Evolutionary conservation across 2,888 invertebrate genomes (phyloP), one percentile per base, ranked within the genome.

Genomic region (Drosophila macrospina): DNA sequence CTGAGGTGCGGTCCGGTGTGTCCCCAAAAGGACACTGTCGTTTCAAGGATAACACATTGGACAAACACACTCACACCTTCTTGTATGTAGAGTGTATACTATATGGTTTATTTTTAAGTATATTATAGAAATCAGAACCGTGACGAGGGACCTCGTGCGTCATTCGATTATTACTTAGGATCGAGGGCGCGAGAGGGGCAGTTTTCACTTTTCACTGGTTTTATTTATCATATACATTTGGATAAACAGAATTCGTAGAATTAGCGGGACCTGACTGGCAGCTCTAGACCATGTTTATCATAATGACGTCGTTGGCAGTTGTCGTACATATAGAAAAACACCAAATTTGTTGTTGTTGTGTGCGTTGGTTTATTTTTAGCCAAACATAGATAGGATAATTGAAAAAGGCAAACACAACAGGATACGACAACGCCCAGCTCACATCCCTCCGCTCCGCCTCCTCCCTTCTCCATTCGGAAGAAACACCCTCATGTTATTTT

Each of bases 91-190:
- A 47, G 16, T 39, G n/a, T 62, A 37, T 41, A 47, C 11, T 41
- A 20, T 73, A 57, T 47, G 26, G 45, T 55, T 51, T 69, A 62
- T 62, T 69, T 75, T 52, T 76, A 70, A 48, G 52, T 52, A 39
- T 52, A 59, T 62, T 70, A 57, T 28, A 70, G 71, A 59, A 44
- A 3, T 10, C 30, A 47, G 32, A 30, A 13, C 5, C 44, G 8
- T 44, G 44, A 26, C 72, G 44, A 64, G 59, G 11, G 16, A 41
- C 50, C 68, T 80, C 77, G 79, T 85, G 85, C 85, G 89, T 85
- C 85, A 85, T 87, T 87, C 76, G 86, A 85, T 85, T 89, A 76
- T 85, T 85, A 76, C 63, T 85, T 80, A 54, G 74, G 62, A 54
- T 51, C 20, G 20, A 3, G 8, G 20, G 34, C 30, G 70, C 20